These are phyloP conservation scores for Gymnothorax javanicus DNA, from an alignment of 2,797 vertebrate genomes.

Conservation along the genomic window DNA sequence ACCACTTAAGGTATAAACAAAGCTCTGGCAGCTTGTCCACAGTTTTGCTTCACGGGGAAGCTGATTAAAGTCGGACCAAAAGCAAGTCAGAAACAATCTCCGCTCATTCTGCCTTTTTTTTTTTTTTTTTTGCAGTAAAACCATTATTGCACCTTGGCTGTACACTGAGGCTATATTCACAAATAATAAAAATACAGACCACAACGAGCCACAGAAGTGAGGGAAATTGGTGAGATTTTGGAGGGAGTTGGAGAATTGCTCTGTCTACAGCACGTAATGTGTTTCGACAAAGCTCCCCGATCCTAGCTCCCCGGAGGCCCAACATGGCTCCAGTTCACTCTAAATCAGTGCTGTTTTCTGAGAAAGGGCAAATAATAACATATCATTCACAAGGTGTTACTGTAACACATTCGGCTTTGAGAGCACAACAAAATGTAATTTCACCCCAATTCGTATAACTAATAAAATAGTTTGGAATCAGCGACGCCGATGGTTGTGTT, in stretches of 20 bases:
- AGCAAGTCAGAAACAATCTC: not conserved
- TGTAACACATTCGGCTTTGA: slow-evolving; percentile 6
- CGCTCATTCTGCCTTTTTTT: not conserved
- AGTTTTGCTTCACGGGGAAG: not conserved
- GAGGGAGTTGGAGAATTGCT: not conserved
- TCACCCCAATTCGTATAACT: slow-evolving; percentile 9
- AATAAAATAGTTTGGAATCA: not conserved
- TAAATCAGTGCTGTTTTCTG: not conserved
- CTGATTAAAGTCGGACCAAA: slow-evolving; percentile 25
- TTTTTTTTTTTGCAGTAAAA: slow-evolving; percentile 21
- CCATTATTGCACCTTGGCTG: slow-evolving; percentile 1
- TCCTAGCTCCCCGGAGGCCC: not conserved
- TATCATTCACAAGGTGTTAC: not conserved
- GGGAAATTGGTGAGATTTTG: slow-evolving; percentile 10
- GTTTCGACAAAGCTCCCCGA: not conserved
- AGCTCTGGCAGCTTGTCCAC: not conserved
- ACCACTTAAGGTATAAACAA: slow-evolving; percentile 11
- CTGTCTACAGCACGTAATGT: slow-evolving; percentile 9
- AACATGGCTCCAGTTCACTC: not conserved
- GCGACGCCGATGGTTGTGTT: not conserved
- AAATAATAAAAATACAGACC: not conserved
- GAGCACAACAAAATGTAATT: slow-evolving; percentile 1
- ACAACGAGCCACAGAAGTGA: not conserved
- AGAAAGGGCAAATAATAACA: not conserved
- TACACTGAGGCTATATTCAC: not conserved